A percentile compares a stretch with the other conserved stretches of the same genome.
phyloP scores from a whole-genome alignment of 2,797 vertebrate species.

The Hoplostethus mediterraneus region DNA sequence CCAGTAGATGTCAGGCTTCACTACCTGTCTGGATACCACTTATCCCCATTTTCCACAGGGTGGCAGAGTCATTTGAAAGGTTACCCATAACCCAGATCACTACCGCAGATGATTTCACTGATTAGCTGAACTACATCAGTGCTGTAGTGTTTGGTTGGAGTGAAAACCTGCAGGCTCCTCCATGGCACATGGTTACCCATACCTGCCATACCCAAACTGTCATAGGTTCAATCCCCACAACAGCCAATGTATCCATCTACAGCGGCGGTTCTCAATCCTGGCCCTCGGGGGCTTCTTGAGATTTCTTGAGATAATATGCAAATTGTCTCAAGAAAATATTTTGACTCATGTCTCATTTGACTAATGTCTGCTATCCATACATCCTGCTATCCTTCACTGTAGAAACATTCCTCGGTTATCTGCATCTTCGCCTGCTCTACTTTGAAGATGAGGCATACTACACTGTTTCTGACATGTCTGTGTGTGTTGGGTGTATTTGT shows the following conservation, averaged over 20 bases:
- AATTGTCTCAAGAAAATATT: not conserved
- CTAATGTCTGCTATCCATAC: not conserved
- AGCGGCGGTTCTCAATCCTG: too few relatives aligned
- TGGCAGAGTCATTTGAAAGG: not conserved
- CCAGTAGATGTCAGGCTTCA: conserved; percentile 48
- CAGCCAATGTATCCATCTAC: too few relatives aligned
- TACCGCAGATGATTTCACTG: too few relatives aligned
- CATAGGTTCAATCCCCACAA: not conserved
- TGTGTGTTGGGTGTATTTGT: conserved; percentile 2
- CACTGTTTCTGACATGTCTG: conserved; percentile 12
- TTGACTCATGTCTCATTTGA: conserved; percentile 2
- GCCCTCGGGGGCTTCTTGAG: too few relatives aligned
- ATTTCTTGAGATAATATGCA: too few relatives aligned
- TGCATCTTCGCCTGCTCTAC: conserved; percentile 18
- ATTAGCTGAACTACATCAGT: too few relatives aligned
- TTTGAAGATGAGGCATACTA: conserved; percentile 22
- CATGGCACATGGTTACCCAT: too few relatives aligned
- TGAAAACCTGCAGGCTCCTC: too few relatives aligned
- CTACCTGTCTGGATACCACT: not conserved
- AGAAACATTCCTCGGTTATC: conserved; percentile 36
- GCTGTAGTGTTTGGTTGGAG: too few relatives aligned
- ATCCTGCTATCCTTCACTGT: not conserved
- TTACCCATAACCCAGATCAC: too few relatives aligned
- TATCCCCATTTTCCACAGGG: not conserved
- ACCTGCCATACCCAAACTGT: not conserved